Base-by-base conservation (phyloP, 1,140 invertebrate genomes). In the Nebria ingens region DNA sequence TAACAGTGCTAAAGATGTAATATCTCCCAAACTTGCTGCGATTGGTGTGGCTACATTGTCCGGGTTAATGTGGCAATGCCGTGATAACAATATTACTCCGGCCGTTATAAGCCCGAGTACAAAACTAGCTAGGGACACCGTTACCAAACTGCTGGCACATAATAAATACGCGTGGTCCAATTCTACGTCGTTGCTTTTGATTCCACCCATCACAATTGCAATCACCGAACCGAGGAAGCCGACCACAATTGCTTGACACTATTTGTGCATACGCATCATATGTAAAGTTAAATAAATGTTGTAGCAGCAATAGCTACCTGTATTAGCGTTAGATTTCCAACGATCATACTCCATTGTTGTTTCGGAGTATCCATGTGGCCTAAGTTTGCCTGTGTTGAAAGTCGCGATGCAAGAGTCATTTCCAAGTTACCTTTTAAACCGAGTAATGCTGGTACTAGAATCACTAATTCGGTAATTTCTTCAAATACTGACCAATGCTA, bases 391-490 rank as follows among this genome's bases (percentile, higher is more conserved):
- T 92, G 87, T 1, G 92, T 96, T 1, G 93, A 97, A 1, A 98
- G 76, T 23, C 95, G 76, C 1, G 92, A 93, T 1, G 94, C 93
- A 54, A 98, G 75, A 1, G 94, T 98, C 95, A 98, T 98, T 75
- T 98, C 95, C 57, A 98, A 74, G 73, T 98, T 97, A 19, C 93
- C 95, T 74, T 98, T 98, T 2, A 98, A 74, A 1, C 95, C 95
- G 29, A 98, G 74, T n/a, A 98, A 74, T 4, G 94, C 89, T 49
- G 95, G 93, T 17, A 98, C 91, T 56, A 98, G 72, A 60, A 97
- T 94, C 62, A 94, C 92, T 13, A 97, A 80, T 75, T 96, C 93
- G 2, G 86, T 85, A 13, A 97, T 83, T 63, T 86, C 71, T 61
- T 78, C 71, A 72, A 91, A 97, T 4, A 97, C 91, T 52, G 76